A percentile compares a stretch with the other conserved stretches of the same genome.
These are phyloP conservation scores for Tromatobia lineatoria DNA, from an alignment of 2,888 invertebrate genomes.

Conservation along the genomic window DNA sequence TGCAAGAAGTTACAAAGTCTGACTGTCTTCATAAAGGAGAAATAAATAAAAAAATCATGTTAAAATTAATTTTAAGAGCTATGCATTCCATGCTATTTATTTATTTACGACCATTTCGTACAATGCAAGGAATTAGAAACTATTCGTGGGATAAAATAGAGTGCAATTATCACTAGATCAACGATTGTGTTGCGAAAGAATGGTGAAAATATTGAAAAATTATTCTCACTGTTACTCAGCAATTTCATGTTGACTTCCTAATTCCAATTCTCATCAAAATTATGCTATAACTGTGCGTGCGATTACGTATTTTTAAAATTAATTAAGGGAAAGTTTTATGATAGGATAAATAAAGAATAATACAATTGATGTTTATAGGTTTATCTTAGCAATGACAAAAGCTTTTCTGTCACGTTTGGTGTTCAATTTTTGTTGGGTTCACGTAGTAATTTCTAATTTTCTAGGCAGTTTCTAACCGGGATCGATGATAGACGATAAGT, in stretches of 20 bases:
- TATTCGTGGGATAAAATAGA: background rate
- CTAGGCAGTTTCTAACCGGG: conserved; percentile 38
- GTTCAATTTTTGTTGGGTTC: background rate
- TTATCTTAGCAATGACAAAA: background rate
- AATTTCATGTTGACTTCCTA: background rate
- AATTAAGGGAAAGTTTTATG: conserved; percentile 6
- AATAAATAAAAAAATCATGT: background rate
- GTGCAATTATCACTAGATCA: background rate
- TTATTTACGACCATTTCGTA: background rate
- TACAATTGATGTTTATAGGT: conserved; percentile 2
- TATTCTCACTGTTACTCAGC: conserved; percentile 4
- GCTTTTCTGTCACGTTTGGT: background rate
- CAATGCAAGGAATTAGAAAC: background rate
- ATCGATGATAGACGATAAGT: conserved; percentile 31
- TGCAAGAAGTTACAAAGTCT: background rate
- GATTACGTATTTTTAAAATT: background rate
- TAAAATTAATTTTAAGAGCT: background rate
- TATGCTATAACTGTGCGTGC: background rate
- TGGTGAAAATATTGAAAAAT: background rate
- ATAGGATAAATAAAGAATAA: background rate
- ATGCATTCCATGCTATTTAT: background rate
- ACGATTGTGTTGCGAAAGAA: background rate
- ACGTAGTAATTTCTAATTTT: background rate
- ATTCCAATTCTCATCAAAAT: background rate
- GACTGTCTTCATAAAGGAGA: background rate